These are phyloP conservation scores for Amiota communis DNA, from an alignment of 2,888 invertebrate genomes.

Conservation along the genomic window DNA sequence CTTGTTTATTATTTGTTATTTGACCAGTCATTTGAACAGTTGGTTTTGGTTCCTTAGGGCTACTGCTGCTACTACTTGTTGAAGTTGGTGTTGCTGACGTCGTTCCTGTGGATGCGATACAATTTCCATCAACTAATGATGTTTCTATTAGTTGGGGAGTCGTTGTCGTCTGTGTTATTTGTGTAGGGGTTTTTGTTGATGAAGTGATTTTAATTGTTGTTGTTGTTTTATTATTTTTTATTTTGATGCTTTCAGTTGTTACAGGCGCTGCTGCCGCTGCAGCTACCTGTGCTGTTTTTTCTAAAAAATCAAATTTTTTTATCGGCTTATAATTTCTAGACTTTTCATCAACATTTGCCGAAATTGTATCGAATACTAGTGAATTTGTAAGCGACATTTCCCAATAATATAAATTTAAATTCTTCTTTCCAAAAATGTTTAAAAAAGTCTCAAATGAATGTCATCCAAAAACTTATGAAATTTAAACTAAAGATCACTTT, in stretches of 20 bases:
- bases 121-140: background rate
- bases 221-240: background rate
- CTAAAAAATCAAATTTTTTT: constrained; percentile 7
- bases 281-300: constrained; percentile 7
- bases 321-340: constrained; percentile 14
- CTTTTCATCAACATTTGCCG: constrained; percentile 13
- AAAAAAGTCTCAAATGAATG: background rate
- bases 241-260: background rate
- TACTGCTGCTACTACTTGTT: background rate
- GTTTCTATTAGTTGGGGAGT: background rate
- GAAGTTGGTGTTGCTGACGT: background rate
- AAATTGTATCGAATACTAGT: background rate
- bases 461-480: background rate
- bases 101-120: background rate
- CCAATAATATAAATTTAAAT: background rate
- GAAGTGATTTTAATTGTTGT: constrained; percentile 14
- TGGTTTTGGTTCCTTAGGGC: background rate
- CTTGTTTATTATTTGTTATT: background rate
- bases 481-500: constrained; percentile 1
- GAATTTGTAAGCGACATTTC: constrained; percentile 17
- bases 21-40: constrained; percentile 36
- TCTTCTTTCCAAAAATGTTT: background rate
- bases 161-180: background rate
- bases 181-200: background rate
- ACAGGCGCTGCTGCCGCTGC: background rate